A percentile compares a stretch with the other conserved stretches of the same genome.
Evolutionary conservation across 2,888 invertebrate genomes (phyloP).

Genomic region (Tachystola acroxantha): DNA sequence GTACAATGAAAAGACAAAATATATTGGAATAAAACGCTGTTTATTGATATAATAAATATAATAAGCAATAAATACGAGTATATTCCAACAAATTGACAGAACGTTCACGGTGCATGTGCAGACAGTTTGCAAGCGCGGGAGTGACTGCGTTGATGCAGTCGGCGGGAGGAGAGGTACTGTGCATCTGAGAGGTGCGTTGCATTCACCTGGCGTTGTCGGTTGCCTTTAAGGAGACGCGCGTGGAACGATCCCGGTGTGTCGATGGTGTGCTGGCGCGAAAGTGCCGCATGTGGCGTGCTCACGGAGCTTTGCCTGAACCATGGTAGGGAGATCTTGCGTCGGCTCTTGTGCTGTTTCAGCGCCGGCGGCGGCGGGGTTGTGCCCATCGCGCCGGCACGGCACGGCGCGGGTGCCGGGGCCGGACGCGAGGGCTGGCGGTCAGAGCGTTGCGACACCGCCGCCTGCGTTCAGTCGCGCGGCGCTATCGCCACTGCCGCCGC

Average conservation of each 20-base stretch:
- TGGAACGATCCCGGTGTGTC: conserved; percentile 93
- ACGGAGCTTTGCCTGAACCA: conserved; percentile 93
- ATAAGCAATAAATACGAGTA: no score
- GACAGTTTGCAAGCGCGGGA: conserved; percentile 1
- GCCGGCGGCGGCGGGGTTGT: conserved; percentile 36
- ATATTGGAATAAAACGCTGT: no score
- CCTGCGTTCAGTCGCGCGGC: conserved; percentile 49
- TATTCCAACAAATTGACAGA: no score
- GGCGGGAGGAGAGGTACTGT: conserved; percentile 3
- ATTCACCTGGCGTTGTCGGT: conserved; percentile 76
- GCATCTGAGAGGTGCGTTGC: conserved; percentile 18
- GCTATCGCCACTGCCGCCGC: conserved; percentile 47
- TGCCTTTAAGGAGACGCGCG: conserved; percentile 84
- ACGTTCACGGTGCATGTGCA: no score
- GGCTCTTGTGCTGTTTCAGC: conserved; percentile 81
- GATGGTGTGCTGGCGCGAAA: conserved; percentile 93
- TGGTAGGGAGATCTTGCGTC: conserved; percentile 92
- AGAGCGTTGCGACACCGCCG: conserved; percentile 43
- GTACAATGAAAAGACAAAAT: no score
- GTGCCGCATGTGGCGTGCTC: conserved; percentile 83
- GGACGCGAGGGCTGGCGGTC: conserved; percentile 30
- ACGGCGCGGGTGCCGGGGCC: conserved; percentile 29
- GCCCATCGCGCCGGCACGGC: conserved; percentile 50
- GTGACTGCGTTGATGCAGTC: conserved; percentile 10
- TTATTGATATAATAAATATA: no score